Percentiles rank a stretch among this genome's conserved stretches.
phyloP scores from a whole-genome alignment of 2,888 invertebrate genomes.

The Pollenia angustigena region DNA sequence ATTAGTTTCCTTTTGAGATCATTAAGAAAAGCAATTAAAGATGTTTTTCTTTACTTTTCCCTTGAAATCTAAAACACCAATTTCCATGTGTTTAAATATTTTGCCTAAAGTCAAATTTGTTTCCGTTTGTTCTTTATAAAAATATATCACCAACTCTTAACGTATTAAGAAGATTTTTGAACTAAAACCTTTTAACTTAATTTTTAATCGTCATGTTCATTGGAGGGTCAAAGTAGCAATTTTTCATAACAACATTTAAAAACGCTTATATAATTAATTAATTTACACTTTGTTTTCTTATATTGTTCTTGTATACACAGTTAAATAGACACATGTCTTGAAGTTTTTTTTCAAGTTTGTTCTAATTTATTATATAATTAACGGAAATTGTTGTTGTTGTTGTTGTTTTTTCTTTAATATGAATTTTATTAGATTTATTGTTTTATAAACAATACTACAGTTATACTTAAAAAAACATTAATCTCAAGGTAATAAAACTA shows the following conservation, averaged over 20 bases:
- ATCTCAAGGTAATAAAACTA: conserved; percentile 60
- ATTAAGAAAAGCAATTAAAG: too few relatives aligned
- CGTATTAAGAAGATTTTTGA: background rate
- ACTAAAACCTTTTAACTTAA: background rate
- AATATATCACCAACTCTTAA: too few relatives aligned
- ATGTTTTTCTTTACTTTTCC: too few relatives aligned
- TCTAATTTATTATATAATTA: conserved; percentile 60
- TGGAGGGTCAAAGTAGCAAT: conserved; percentile 9
- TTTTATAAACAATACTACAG: background rate
- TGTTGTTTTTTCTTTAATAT: background rate
- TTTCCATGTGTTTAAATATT: too few relatives aligned
- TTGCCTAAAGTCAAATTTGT: too few relatives aligned
- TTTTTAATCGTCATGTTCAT: conserved; percentile 7
- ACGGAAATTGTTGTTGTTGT: conserved; percentile 49
- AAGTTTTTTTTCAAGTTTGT: conserved; percentile 16
- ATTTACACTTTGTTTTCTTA: background rate
- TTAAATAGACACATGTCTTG: conserved; percentile 13
- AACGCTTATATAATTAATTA: conserved; percentile 13
- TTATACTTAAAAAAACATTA: conserved; percentile 50
- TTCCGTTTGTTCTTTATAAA: too few relatives aligned
- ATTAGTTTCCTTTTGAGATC: too few relatives aligned
- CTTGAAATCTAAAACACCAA: too few relatives aligned
- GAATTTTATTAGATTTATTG: conserved; percentile 14
- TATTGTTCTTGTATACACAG: background rate
- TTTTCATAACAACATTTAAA: background rate